phyloP scores from a whole-genome alignment of 2,888 invertebrate genomes.

The Piscicola geometra region DNA sequence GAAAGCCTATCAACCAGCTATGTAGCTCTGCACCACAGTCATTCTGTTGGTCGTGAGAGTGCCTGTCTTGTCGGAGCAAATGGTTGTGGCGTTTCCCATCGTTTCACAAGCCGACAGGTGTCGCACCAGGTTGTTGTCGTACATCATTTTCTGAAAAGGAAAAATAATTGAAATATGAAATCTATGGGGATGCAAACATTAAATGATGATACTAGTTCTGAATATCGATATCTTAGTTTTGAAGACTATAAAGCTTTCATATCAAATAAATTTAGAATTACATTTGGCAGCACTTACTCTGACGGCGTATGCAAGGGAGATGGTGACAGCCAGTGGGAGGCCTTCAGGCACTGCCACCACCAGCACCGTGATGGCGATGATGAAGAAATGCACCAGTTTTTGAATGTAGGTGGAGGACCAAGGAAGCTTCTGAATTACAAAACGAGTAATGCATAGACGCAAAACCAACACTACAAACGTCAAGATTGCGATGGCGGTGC shows the following conservation, averaged over 20 bases:
- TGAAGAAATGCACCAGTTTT: conserved; percentile 90
- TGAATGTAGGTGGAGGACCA: conserved; percentile 63
- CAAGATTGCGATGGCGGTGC: conserved; percentile 83
- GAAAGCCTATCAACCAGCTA: too few species aligned
- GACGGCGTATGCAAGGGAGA: conserved; percentile 97
- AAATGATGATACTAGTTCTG: background rate
- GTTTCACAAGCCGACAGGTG: conserved; percentile 99
- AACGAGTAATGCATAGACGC: conserved; percentile 86
- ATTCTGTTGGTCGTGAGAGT: conserved; percentile 89
- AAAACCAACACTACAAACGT: conserved; percentile 93
- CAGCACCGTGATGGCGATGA: conserved; percentile 98
- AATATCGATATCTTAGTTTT: background rate
- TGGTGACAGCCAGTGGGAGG: conserved; percentile 92
- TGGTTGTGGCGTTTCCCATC: conserved; percentile 99
- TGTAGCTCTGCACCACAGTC: conserved; percentile 95
- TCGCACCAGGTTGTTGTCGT: conserved; percentile 97
- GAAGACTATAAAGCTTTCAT: too few species aligned
- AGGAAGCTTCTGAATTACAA: conserved; percentile 70
- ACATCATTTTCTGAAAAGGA: conserved; percentile 92
- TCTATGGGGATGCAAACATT: background rate
- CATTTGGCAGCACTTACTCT: conserved; percentile 82
- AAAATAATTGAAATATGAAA: too few species aligned
- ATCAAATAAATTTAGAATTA: background rate
- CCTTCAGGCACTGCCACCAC: conserved; percentile 99
- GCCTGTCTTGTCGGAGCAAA: conserved; percentile 99